Evolutionary conservation across 2,797 vertebrate species (phyloP), one percentile per base, ranked within the genome.

Genomic region (Dryobates pubescens): DNA sequence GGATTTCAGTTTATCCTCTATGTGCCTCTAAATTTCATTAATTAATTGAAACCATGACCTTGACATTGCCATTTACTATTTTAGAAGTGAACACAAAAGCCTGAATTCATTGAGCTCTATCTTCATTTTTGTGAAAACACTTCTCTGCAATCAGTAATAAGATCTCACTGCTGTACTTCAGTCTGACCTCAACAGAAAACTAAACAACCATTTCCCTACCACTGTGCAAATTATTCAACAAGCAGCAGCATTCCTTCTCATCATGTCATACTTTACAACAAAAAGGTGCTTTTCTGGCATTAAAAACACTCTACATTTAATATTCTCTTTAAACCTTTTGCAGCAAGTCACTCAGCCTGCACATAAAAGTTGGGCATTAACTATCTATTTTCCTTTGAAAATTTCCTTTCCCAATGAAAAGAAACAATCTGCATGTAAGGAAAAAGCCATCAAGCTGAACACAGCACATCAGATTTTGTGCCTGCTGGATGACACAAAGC

Each of bases 21-120:
- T 10, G 14, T 75, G 63, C 68, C 68, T 81, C 80, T 94, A 92
- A 95, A 94, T 92, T 91, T 76, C 75, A 93, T 74, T 87, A 92
- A 96, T 92, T 92, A 81, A 78, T 68, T 91, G 47, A 80, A 94
- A 87, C 82, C 36, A 38, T 82, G 93, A 86, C 93, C 88, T 81
- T 63, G 59, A 41, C 73, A 76, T 76, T 96, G 92, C 88, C 70
- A 89, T 91, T 85, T 17, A 76, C 68, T 78, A 71, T 68, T 95
- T 84, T 77, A 68, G 53, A 89, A 83, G 86, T 16, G 58, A 92
- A 65, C 69, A 95, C 91, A 88, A 90, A 82, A 89, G 93, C 63
- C 49, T 51, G 49, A 51, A 51, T 51, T 51, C 49, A 51, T 23
- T 24, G 49, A 88, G 78, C 69, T 89, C 36, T 82, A 70, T 73